These are phyloP conservation scores for Arbacia lixula DNA, from an alignment of 53 echinoderm and acorn worm genomes.

Conservation along the genomic window DNA sequence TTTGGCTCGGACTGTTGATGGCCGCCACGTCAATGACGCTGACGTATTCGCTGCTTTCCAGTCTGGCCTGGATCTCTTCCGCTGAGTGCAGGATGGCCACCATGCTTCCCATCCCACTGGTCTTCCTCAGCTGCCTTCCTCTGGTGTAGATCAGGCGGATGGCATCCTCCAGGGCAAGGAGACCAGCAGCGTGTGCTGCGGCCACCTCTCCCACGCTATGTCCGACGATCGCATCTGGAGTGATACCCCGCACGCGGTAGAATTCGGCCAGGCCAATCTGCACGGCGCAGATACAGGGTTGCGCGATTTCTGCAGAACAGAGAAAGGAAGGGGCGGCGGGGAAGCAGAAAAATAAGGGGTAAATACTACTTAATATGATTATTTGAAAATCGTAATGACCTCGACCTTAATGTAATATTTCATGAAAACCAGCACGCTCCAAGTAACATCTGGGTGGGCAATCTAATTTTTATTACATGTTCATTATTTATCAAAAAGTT, in stretches of 20 bases:
- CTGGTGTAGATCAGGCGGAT: slow-evolving; percentile 88
- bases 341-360: neutral
- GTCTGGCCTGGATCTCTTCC: slow-evolving; percentile 77
- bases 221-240: slow-evolving; percentile 92
- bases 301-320: slow-evolving; percentile 91
- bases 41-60: slow-evolving; percentile 86
- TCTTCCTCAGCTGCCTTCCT: slow-evolving; percentile 89
- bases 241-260: slow-evolving; percentile 86
- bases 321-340: too few species aligned
- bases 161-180: slow-evolving; percentile 86
- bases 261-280: slow-evolving; percentile 93
- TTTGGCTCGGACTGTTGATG: slow-evolving; percentile 93
- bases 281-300: slow-evolving; percentile 91
- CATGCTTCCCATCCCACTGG: slow-evolving; percentile 92
- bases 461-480: too few species aligned
- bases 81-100: slow-evolving; percentile 92
- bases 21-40: slow-evolving; percentile 94
- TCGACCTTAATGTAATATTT: too few species aligned
- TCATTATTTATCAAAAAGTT: too few species aligned
- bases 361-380: too few species aligned
- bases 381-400: too few species aligned
- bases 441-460: too few species aligned
- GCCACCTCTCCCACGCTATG: slow-evolving; percentile 98
- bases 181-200: slow-evolving; percentile 93
- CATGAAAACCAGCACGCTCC: too few species aligned